Base-by-base conservation (phyloP, 2,888 invertebrate genomes). In the Dicyrtoma fusca region DNA sequence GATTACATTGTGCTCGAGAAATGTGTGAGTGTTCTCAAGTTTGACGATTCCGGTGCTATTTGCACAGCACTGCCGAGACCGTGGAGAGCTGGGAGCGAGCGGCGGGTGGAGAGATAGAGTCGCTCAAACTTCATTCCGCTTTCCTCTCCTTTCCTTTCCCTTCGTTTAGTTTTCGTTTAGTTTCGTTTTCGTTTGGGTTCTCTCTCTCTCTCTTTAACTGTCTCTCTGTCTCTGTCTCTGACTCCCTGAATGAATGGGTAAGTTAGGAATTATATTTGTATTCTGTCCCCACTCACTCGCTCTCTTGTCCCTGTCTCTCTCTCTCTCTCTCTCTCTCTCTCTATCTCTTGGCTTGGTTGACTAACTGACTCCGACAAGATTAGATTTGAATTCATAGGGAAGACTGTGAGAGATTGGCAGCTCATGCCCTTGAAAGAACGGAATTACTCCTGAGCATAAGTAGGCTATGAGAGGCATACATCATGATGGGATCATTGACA, bases 401-500 rank as follows among this genome's bases (percentile, higher is more conserved):
- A 5, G 44, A 44, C 17, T 42, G 23, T 61, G 57, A 44, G 21
- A 68, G 68, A 68, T 68, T 68, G 68, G 68, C 57, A 68, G 68
- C 57, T 59, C 45, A 68, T 68, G 68, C 68, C 68, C 68, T 68
- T 68, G 68, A 68, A 68, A 74, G 72, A 70, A 72, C 71, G 70
- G 72, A 75, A 74, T 69, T 47, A 69, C 53, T 72, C 47, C 25
- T 64, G 74, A 51, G 61, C 49, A 61, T 47, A 45, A 55, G 64
- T 53, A 55, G 69, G 59, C 53, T 62, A 72, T 72, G 61, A 23
- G 10, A 53, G 63, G 62, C 57, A 71, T 72, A 74, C 47, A 65
- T 68, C 64, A 68, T 57, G 26, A 63, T 69, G 75, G 69, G 78
- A 80, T 79, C 79, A 78, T 76, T 80, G 78, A 78, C 80, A 79